These are phyloP conservation scores for Branchipolynoe longqiensis DNA, from an alignment of 2,888 invertebrate species.

Conservation along the genomic window DNA sequence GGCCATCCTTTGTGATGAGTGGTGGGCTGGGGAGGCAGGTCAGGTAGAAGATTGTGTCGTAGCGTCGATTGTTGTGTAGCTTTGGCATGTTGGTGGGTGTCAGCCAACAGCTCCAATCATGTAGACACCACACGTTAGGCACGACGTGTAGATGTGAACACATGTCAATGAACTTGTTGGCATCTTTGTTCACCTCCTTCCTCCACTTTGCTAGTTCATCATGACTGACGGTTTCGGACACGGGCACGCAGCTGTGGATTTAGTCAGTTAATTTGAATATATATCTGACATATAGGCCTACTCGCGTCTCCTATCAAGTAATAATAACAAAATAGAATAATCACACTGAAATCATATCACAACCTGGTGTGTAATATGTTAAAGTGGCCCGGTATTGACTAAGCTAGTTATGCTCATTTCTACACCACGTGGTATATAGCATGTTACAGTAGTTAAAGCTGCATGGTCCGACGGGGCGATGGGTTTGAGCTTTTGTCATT, in stretches of 20 bases:
- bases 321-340: no score
- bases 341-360: no score
- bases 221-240: neutral
- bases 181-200: constrained; percentile 84
- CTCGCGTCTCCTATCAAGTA: neutral
- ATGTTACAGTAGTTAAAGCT: no score
- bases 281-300: no score
- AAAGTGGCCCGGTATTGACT: no score
- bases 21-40: constrained; percentile 9
- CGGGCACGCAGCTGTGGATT: constrained; percentile 13
- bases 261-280: no score
- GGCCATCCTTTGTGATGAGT: constrained; percentile 42
- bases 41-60: constrained; percentile 63
- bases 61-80: constrained; percentile 53
- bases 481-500: no score
- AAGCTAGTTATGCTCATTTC: no score
- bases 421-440: no score
- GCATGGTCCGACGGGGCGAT: no score
- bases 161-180: constrained; percentile 86
- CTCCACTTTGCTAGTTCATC: constrained; percentile 62
- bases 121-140: constrained; percentile 90
- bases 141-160: constrained; percentile 87
- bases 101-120: constrained; percentile 92
- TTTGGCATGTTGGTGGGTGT: constrained; percentile 84
- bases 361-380: no score